phyloP scores from a whole-genome alignment of 2,888 invertebrate species.

The Hydriomena furcata region DNA sequence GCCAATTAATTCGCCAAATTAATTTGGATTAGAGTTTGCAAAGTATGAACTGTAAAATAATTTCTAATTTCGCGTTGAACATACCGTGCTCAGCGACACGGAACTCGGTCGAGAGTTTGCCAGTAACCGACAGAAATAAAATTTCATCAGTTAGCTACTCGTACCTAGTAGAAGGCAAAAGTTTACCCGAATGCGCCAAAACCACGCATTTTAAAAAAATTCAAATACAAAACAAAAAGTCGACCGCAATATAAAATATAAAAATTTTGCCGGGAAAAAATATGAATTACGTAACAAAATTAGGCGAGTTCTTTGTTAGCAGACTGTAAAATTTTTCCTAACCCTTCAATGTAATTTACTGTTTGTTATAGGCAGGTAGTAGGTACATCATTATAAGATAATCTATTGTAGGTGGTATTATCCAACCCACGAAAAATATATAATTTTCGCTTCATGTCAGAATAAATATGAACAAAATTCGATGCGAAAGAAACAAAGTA shows the following conservation, averaged over 20 bases:
- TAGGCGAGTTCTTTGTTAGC: conserved; percentile 27
- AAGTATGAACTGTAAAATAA: conserved; percentile 40
- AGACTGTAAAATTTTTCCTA: conserved; percentile 26
- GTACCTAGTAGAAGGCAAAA: conserved; percentile 40
- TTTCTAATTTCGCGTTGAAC: conserved; percentile 52
- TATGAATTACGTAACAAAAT: conserved; percentile 30
- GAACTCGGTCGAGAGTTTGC: conserved; percentile 42
- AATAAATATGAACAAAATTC: no score
- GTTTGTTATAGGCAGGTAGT: conserved; percentile 17
- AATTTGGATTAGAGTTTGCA: conserved; percentile 38
- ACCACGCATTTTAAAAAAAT: conserved; percentile 48
- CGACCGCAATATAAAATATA: conserved; percentile 15
- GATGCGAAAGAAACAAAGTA: background rate
- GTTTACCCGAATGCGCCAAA: conserved; percentile 45
- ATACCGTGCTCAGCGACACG: conserved; percentile 35
- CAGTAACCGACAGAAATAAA: conserved; percentile 50
- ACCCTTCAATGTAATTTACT: conserved; percentile 23
- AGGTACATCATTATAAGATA: background rate
- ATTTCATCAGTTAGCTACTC: conserved; percentile 52
- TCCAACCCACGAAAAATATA: conserved; percentile 7
- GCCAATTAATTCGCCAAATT: conserved; percentile 21
- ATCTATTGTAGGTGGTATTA: conserved; percentile 14
- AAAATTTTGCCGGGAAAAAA: conserved; percentile 20
- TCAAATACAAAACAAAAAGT: conserved; percentile 47
- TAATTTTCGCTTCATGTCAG: conserved; percentile 6